These are phyloP conservation scores for Leptinotarsa rubiginosa DNA, from an alignment of 2,888 invertebrate genomes.

Conservation along the genomic window DNA sequence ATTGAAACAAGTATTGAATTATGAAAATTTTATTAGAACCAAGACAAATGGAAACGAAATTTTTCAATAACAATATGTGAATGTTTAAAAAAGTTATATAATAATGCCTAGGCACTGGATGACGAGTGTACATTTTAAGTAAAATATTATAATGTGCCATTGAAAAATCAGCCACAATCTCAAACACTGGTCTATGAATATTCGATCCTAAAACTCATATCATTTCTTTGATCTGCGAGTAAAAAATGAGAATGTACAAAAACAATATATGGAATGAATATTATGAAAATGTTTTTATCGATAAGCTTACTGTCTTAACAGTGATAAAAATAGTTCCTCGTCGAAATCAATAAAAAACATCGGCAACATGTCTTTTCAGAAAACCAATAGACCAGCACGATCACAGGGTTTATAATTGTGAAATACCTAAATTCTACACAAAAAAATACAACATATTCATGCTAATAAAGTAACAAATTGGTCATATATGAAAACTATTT, in stretches of 20 bases:
- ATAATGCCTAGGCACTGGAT: conserved; percentile 65
- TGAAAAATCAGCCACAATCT: conserved; percentile 62
- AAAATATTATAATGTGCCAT: conserved; percentile 58
- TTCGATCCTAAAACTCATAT: not conserved
- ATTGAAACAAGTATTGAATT: conserved; percentile 30
- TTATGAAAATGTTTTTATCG: not conserved
- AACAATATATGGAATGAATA: not conserved
- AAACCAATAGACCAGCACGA: conserved; percentile 47
- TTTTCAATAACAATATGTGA: conserved; percentile 61
- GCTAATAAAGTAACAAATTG: conserved; percentile 52
- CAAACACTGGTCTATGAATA: conserved; percentile 51
- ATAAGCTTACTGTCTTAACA: not conserved
- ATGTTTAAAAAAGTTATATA: conserved; percentile 64
- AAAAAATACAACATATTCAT: conserved; percentile 41
- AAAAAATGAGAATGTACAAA: not conserved
- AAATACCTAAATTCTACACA: conserved; percentile 40
- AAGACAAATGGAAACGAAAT: conserved; percentile 59
- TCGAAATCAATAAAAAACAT: no score
- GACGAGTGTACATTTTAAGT: conserved; percentile 58
- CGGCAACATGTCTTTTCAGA: not conserved
- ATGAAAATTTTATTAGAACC: conserved; percentile 54
- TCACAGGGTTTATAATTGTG: conserved; percentile 62
- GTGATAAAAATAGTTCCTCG: no score
- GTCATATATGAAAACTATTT: conserved; percentile 57
- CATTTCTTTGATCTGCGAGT: not conserved